Base-by-base conservation (phyloP, 2,888 invertebrate species). In the Chouioia cunea region DNA sequence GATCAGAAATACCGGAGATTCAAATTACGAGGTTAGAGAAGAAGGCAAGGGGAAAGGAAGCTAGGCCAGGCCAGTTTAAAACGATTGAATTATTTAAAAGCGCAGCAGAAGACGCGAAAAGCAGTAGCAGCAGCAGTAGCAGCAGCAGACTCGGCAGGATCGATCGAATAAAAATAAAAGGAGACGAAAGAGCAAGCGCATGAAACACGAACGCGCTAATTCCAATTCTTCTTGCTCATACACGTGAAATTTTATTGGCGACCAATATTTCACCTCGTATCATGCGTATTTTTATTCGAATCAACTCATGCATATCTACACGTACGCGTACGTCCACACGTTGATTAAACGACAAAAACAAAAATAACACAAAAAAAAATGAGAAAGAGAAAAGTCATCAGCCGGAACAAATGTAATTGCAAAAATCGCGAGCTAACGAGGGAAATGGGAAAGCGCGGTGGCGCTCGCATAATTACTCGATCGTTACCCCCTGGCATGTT, bases 401-500 rank as follows among this genome's bases (percentile, higher is more conserved):
- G 10, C 44, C 58, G 56, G 56, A 67, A 43, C 52, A 48, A 62
- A 56, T 54, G 59, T 60, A 65, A 70, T 70, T 70, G 65, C 48
- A 70, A 71, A 71, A 71, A 66, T 71, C 57, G 43, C 57, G 63
- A 23, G 57, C 20, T 20, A 57, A 53, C 50, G 62, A 58, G 57
- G 62, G 65, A 66, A 66, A 63, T 54, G 69, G 36, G 57, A 72
- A 53, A 43, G 20, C n/a, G 70, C 15, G 47, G 54, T 54, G 56
- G 63, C 65, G 67, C 67, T 73, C 65, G 71, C 74, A 74, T 74
- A 74, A 74, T 74, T 74, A 71, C 71, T 71, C 74, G 74, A 74
- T 71, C 71, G 71, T 72, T 74, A 72, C 66, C 68, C 73, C 20
- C 68, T 47, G 23, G 46, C n/a, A 43, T 14, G 2, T 27, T 64